Base-by-base conservation (phyloP, 2,113 vertebrate genomes). In the Sinocyclocheilus grahami region DNA sequence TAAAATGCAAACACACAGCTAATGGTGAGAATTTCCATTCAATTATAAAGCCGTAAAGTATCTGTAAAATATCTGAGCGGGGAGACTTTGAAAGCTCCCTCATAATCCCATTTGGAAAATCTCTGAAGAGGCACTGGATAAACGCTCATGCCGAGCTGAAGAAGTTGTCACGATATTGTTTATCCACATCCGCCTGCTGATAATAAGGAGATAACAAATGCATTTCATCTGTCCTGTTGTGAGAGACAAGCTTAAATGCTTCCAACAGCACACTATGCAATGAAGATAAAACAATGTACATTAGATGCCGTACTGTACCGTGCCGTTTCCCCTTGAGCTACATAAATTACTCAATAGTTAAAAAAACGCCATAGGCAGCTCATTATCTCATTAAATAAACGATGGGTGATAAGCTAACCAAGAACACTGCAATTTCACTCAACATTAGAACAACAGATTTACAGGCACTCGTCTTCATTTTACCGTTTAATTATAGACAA, bases 401-500 rank as follows among this genome's bases (percentile, higher is more conserved):
- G 39, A 42, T 12, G 20, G 39, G 4, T 46, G 10, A 48, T 48
- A 67, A 67, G 12, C 63, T 33, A 55, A 55, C 24, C 30, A 14
- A 55, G 27, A 55, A 78, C 46, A 77, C 75, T 27, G 46, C 75
- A 53, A 58, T 79, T 79, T 60, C 53, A 22, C 55, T n/a, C 24
- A 51, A 78, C 46, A 77, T 77, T 6, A 53, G 10, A 83, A 53
- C 46, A 72, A 72, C 22, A 5, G 78, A 63, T n/a, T 24, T 48
- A 87, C 51, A 81, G 0, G 42, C 0, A 65, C 39, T 11, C 69
- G 7, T 39, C 85, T 88, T 90, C 86, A 90, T 94, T 94, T 94
- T 92, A 88, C 92, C 92, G 91, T 97, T 98, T 98, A 97, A 97
- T 98, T 97, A 94, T 92, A 93, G 93, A 95, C 93, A 94, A 94